These are phyloP conservation scores for Drosophila antonietae DNA, from an alignment of 2,888 invertebrate genomes.

Conservation along the genomic window DNA sequence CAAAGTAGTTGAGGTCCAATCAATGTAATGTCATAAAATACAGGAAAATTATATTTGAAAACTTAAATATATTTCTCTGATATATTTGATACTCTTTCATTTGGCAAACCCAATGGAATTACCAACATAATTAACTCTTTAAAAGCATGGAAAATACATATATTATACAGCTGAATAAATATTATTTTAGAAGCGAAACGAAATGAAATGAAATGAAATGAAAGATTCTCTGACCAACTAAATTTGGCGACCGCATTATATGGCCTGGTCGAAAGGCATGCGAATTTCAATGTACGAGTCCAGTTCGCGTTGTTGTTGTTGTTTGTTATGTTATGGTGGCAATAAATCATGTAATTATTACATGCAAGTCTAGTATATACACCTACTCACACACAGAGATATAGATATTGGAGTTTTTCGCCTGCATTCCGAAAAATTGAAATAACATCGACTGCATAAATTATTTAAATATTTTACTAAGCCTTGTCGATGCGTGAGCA, in stretches of 20 bases:
- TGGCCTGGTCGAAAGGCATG: slow-evolving; percentile 18
- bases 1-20: neutral
- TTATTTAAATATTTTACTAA: slow-evolving; percentile 55
- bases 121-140: neutral
- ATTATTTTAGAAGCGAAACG: neutral
- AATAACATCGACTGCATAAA: slow-evolving; percentile 51
- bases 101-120: neutral
- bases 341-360: slow-evolving; percentile 59
- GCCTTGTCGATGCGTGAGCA: neutral
- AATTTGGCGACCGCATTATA: slow-evolving; percentile 25
- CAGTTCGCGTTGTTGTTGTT: slow-evolving; percentile 4
- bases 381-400: neutral
- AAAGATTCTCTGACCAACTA: neutral
- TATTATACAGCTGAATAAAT: neutral
- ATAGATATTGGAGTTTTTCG: slow-evolving; percentile 11
- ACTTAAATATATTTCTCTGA: neutral
- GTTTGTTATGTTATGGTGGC: slow-evolving; percentile 11
- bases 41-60: neutral
- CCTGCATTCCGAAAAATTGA: slow-evolving; percentile 48
- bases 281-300: slow-evolving; percentile 42
- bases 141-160: neutral
- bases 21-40: neutral
- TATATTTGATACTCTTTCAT: neutral
- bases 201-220: neutral
- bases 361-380: slow-evolving; percentile 1